Evolutionary conservation across 1,140 invertebrate species (phyloP), one percentile per base, ranked within the genome.

Genomic region (Whitmania pigra): DNA sequence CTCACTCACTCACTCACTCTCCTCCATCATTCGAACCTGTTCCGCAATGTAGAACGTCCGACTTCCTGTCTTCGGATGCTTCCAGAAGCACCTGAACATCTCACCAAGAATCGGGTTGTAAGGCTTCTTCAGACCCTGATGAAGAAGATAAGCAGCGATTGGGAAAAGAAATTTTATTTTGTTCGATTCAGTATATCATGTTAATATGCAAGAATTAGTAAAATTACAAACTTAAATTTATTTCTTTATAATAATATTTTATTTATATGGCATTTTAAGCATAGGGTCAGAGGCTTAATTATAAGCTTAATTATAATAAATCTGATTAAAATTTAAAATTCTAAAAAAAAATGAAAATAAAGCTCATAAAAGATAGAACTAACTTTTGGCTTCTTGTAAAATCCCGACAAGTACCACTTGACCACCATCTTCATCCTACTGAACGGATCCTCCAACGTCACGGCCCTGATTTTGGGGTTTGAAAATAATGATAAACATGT

Each of bases 91-190:
- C 0, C 93, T 86, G 82, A 93, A 95, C 0, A 88, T 89, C 85
- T 95, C 93, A 0, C 93, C 93, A 53, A 95, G 83, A 63, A 95
- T 90, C 0, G 93, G 92, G 85, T 95, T 96, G 79, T 95, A 96
- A 0, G 93, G 93, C 79, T 96, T 96, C 82, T 95, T 95, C n/a
- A 94, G 83, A 54, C 78, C 93, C 81, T 82, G 29, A 25, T 17
- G 20, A 31, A 6, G 40, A 43, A 4, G 31, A 36, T 36, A 36
- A 36, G 6, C 31, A 6, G 31, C 31, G 6, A 36, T 36, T 36
- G 6, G 2, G 31, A 2, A 36, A 36, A 6, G 31, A 36, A 36
- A 36, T 36, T 36, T 6, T 36, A n/a, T 36, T 36, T 36, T 36
- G 31, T 36, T 36, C 31, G 31, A 36, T 36, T 36, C 31, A 36